A percentile compares a stretch with the other conserved stretches of the same genome.
Conservation (phyloP, 2,797 vertebrate genomes). For the Melanotaenia trifasciata region DNA sequence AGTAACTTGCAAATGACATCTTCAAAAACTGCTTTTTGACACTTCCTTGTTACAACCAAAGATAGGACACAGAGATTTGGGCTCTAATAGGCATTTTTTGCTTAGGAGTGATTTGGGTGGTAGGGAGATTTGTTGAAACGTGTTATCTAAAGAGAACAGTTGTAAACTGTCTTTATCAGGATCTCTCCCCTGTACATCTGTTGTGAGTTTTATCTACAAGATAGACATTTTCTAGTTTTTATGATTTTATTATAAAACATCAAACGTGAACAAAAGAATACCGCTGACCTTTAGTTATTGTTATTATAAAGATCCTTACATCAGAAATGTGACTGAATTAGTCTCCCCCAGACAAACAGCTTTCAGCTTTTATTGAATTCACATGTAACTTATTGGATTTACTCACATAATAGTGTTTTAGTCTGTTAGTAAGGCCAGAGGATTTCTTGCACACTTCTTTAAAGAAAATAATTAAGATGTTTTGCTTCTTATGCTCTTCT, state of each 20-base stretch:
- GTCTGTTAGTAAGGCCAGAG: conserved; percentile 4
- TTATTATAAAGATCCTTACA: neutral
- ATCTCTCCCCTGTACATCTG: neutral
- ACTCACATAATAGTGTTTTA: conserved; percentile 4
- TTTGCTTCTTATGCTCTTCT: neutral
- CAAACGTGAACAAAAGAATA: neutral
- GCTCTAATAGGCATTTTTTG: neutral
- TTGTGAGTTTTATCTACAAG: neutral
- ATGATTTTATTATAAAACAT: neutral
- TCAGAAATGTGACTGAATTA: conserved; percentile 10
- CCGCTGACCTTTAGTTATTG: neutral
- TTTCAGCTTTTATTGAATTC: neutral
- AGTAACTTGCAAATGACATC: neutral
- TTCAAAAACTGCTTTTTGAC: neutral
- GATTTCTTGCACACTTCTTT: conserved; percentile 21
- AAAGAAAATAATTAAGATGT: neutral
- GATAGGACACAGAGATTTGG: neutral
- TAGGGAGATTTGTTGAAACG: neutral
- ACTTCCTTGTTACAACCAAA: neutral
- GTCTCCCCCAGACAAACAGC: conserved; percentile 2
- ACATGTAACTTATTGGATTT: conserved; percentile 9
- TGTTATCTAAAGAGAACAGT: neutral
- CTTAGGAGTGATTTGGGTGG: neutral
- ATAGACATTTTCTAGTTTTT: neutral
- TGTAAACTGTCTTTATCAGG: neutral